Evolutionary conservation across 2,888 invertebrate species (phyloP), one percentile per base, ranked within the genome.

Genomic region (Drosophila fulvimacula): DNA sequence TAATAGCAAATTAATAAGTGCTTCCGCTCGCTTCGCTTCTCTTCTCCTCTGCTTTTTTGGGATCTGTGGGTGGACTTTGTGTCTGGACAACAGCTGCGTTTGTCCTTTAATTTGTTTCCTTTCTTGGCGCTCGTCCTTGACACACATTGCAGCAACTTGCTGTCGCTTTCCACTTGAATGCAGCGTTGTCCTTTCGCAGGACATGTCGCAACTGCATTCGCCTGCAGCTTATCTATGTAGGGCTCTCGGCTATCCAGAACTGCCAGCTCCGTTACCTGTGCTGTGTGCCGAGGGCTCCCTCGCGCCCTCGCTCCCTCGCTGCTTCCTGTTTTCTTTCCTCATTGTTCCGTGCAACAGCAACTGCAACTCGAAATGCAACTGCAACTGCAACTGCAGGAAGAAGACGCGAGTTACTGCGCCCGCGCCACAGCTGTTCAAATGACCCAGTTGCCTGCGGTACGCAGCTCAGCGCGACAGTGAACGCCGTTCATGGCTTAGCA

Each of bases 1-100:
- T 90, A 90, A 89, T 90, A 89, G 91, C 91, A 88, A 91, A 91
- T 91, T 91, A 91, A 91, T 91, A 90, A 90, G 90, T 76, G 89
- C 91, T 83, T 91, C 90, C 90, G 90, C 67, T 76, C 82, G 79
- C 85, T 88, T 82, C 48, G 58, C 62, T 70, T 73, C 80, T 74
- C 77, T 88, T 88, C 49, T 58, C 59, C 27, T 2, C 27, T 30
- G 27, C 27, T 30, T 7, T 27, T n/a, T n/a, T 15, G 2, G 44
- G n/a, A 10, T 30, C 46, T 55, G 53, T 44, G 51, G 61, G 48
- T 56, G 19, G 44, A 58, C 55, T 55, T 60, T 51, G 32, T 46
- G 42, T 51, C 39, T 39, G 49, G 48, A 17, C 39, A 39, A 36
- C 62, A 38, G 38, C 36, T 52, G 52, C 17, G 5, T 38, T 15